phyloP scores from a whole-genome alignment of 1,140 invertebrate genomes.

The Drosophila ercepeae region DNA sequence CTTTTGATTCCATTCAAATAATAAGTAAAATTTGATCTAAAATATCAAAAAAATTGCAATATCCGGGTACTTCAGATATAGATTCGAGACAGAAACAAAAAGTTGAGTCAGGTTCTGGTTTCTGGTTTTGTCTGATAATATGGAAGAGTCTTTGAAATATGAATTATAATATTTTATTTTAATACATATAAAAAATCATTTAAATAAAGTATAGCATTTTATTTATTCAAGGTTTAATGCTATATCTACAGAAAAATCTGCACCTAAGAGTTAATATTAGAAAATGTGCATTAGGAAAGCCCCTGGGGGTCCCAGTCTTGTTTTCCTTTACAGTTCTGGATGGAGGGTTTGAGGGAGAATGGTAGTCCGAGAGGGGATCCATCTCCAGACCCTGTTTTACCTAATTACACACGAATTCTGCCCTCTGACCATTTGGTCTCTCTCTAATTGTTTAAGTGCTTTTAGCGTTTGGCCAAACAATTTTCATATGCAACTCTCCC shows the following conservation, averaged over 20 bases:
- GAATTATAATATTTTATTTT: no score
- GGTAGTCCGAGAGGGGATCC: slow-evolving; percentile 42
- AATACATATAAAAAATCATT: no score
- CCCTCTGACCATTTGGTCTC: slow-evolving; percentile 6
- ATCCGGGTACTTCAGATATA: no score
- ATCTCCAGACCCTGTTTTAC: slow-evolving; percentile 57
- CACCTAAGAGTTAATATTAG: background rate
- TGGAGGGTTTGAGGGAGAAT: slow-evolving; percentile 36
- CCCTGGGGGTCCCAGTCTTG: slow-evolving; percentile 1
- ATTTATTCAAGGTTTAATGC: background rate
- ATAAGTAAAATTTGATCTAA: no score
- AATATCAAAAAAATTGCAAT: no score
- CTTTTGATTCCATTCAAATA: no score
- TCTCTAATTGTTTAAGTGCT: slow-evolving; percentile 81
- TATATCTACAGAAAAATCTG: background rate
- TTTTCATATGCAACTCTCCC: slow-evolving; percentile 60
- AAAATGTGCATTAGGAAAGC: background rate
- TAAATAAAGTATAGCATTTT: no score
- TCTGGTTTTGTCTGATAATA: no score
- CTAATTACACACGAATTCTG: slow-evolving; percentile 67
- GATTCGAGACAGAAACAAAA: no score
- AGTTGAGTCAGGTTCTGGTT: no score
- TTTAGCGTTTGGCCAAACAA: slow-evolving; percentile 78
- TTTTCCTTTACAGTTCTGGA: slow-evolving; percentile 56
- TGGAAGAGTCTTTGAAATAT: no score